A percentile compares a stretch with the other conserved stretches of the same genome.
These are phyloP conservation scores for Delia radicum DNA, from an alignment of 1,140 invertebrate genomes.

Conservation along the genomic window DNA sequence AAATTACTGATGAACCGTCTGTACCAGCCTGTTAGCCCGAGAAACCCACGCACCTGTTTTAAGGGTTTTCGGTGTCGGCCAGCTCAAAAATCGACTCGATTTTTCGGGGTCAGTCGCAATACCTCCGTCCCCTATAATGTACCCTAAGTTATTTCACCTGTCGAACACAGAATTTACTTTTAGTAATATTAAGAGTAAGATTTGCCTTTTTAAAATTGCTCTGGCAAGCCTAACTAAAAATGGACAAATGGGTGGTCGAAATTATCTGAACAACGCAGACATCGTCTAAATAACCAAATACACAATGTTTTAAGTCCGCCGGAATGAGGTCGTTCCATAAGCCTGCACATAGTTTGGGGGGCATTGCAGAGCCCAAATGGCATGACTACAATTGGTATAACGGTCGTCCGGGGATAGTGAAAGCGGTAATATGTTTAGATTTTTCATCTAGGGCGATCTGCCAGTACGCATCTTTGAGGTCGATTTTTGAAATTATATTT, in stretches of 20 bases:
- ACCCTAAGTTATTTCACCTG: neutral
- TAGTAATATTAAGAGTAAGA: neutral
- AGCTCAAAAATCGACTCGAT: no score
- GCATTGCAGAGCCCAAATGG: constrained; percentile 54
- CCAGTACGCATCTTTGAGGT: constrained; percentile 9
- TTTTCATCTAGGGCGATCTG: neutral
- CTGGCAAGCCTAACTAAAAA: neutral
- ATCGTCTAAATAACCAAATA: neutral
- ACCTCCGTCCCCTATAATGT: neutral
- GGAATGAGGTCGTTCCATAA: neutral
- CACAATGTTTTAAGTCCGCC: neutral
- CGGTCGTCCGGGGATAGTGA: neutral
- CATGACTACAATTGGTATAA: constrained; percentile 43
- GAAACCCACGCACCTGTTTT: no score
- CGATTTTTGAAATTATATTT: constrained; percentile 33
- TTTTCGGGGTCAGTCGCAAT: neutral
- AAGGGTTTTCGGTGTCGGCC: neutral
- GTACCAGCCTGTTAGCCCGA: neutral
- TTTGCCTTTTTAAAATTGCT: neutral
- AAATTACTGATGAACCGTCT: no score
- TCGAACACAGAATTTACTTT: no score
- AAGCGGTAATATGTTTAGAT: neutral
- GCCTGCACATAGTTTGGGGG: neutral
- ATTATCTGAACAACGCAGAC: neutral
- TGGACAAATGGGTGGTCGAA: neutral